Conservation (phyloP, 2,113 vertebrate genomes). For the Amphilophus citrinellus region DNA sequence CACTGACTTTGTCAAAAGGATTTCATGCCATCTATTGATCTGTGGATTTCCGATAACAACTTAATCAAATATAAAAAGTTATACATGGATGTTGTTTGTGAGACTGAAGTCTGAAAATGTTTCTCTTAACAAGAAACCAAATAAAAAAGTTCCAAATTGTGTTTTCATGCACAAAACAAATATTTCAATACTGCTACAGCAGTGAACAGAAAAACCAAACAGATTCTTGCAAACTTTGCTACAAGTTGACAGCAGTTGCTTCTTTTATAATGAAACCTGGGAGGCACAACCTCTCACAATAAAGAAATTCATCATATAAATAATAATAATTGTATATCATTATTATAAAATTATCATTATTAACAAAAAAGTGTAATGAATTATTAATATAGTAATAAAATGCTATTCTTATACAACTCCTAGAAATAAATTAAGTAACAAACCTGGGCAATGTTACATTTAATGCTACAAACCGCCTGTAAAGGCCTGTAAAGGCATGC, state of each 20-base stretch:
- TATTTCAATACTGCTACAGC: accelerated
- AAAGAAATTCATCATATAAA: neutral
- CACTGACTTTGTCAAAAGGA: neutral
- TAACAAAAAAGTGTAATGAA: too few species aligned
- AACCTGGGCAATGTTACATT: too few species aligned
- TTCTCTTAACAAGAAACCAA: neutral
- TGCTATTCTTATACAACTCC: too few species aligned
- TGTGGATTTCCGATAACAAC: neutral
- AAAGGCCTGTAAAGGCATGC: too few species aligned
- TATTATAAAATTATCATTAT: neutral
- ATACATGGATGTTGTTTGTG: neutral
- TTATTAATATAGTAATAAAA: too few species aligned
- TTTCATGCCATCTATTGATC: neutral
- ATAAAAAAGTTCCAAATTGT: accelerated
- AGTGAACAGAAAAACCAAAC: neutral
- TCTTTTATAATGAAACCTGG: neutral
- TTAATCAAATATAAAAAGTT: neutral
- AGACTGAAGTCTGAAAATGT: accelerated
- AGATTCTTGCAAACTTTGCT: neutral
- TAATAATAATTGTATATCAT: too few species aligned
- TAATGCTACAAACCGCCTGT: too few species aligned
- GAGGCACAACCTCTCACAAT: neutral
- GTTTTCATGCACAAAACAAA: neutral
- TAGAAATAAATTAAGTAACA: too few species aligned
- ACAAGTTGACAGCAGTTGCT: neutral